Conservation (phyloP, 2,888 invertebrate species). For the Anaspis maculata region DNA sequence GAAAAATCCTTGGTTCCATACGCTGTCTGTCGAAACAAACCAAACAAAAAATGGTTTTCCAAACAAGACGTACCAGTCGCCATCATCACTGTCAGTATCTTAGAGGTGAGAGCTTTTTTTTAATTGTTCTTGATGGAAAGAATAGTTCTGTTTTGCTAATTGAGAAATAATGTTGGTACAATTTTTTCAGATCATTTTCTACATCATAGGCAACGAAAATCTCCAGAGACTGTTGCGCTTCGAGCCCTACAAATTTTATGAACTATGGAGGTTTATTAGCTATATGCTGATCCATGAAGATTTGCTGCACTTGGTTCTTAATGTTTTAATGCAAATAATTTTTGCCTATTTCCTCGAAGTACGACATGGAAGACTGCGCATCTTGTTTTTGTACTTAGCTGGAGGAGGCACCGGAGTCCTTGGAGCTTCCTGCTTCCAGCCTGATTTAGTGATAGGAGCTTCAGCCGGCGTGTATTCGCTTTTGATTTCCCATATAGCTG, state of each 20-base stretch:
- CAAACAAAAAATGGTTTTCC: too few species aligned
- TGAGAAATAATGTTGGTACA: too few species aligned
- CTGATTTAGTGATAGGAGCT: constrained; percentile 75
- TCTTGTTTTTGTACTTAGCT: constrained; percentile 61
- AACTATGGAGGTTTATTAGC: constrained; percentile 71
- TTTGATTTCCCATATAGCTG: constrained; percentile 77
- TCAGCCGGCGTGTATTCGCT: constrained; percentile 88
- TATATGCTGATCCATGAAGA: constrained; percentile 77
- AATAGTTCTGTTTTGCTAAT: too few species aligned
- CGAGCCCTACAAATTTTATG: constrained; percentile 54
- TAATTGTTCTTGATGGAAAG: too few species aligned
- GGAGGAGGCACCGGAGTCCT: constrained; percentile 71
- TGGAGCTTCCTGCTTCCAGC: constrained; percentile 67
- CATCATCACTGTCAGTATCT: too few species aligned
- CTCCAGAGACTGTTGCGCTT: constrained; percentile 43
- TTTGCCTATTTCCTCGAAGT: constrained; percentile 52
- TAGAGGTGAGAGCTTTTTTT: too few species aligned
- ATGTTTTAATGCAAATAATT: constrained; percentile 58
- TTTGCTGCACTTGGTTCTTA: constrained; percentile 66
- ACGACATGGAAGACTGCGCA: constrained; percentile 68
- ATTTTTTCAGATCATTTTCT: constrained; percentile 28
- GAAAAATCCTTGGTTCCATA: too few species aligned
- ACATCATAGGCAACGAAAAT: constrained; percentile 18
- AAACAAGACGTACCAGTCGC: too few species aligned
- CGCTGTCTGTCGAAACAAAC: too few species aligned